These are phyloP conservation scores for Dipodomys spectabilis DNA, from an alignment of 2,113 vertebrate species.

Conservation along the genomic window DNA sequence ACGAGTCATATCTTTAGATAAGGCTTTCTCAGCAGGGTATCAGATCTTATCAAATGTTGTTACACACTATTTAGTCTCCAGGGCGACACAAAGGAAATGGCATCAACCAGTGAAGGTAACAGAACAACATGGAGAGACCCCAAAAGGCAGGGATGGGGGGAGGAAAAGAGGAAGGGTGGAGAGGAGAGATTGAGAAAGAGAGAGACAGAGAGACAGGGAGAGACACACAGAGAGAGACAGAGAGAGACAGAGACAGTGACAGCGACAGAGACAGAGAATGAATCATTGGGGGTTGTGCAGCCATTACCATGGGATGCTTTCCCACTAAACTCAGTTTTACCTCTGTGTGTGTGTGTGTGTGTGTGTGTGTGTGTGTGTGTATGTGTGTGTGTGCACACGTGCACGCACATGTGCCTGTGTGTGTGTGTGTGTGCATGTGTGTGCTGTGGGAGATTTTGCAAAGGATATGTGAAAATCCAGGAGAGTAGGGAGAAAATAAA, in stretches of 20 bases:
- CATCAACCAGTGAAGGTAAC: conserved; percentile 84
- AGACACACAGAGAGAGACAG: not conserved
- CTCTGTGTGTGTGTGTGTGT: conserved; percentile 59
- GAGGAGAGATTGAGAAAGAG: not conserved
- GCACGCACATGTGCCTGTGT: conserved; percentile 48
- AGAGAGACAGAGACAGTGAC: too few species aligned
- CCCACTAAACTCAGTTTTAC: conserved; percentile 78
- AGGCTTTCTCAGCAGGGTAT: conserved; percentile 87
- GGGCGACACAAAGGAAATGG: conserved; percentile 91
- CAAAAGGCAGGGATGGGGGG: conserved; percentile 69
- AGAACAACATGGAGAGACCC: conserved; percentile 46
- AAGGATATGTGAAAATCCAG: conserved; percentile 60
- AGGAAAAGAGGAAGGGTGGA: too few species aligned
- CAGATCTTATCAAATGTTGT: conserved; percentile 90
- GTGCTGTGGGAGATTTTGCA: conserved; percentile 34
- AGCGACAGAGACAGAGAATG: not conserved
- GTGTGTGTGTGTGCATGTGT: not conserved
- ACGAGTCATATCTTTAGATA: conserved; percentile 90
- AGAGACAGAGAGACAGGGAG: not conserved
- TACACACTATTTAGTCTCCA: conserved; percentile 90
- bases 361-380: not conserved
- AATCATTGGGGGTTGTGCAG: conserved; percentile 44
- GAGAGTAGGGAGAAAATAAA: conserved; percentile 75
- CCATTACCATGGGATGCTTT: conserved; percentile 73
- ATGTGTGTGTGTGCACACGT: not conserved